Evolutionary conservation across 2,888 invertebrate genomes (phyloP).

Genomic region (Scrobipalpa atriplicella): DNA sequence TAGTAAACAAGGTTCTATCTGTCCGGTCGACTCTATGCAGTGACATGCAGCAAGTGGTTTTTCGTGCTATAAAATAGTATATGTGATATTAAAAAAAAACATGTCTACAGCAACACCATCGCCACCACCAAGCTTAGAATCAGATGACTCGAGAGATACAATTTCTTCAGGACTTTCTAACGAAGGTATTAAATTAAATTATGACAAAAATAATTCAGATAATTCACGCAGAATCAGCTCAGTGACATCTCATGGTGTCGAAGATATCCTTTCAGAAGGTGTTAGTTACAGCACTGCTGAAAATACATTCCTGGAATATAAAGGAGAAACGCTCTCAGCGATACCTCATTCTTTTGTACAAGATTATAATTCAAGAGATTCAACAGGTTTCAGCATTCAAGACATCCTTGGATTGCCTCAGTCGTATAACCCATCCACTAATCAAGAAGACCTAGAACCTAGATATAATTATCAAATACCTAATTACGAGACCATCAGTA

Average conservation of each 20-base stretch:
- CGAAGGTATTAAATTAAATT: constrained; percentile 45
- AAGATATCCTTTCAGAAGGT: constrained; percentile 69
- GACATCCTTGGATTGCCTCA: constrained; percentile 76
- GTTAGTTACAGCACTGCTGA: constrained; percentile 54
- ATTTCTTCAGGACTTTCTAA: constrained; percentile 58
- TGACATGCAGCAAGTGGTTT: constrained; percentile 42
- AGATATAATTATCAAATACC: constrained; percentile 69
- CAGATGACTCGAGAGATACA: constrained; percentile 61
- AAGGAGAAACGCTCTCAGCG: constrained; percentile 60
- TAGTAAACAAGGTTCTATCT: constrained; percentile 73
- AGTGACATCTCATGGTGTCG: constrained; percentile 69
- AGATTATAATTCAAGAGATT: constrained; percentile 78
- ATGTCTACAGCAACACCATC: constrained; percentile 66
- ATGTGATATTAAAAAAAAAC: constrained; percentile 31
- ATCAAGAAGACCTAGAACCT: constrained; percentile 58
- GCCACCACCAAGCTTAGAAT: constrained; percentile 61
- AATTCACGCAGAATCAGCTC: constrained; percentile 42
- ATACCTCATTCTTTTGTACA: constrained; percentile 64
- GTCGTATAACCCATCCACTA: constrained; percentile 52
- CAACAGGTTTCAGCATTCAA: constrained; percentile 76
- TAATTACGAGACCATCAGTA: constrained; percentile 70
- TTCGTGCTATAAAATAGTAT: constrained; percentile 12
- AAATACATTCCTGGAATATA: constrained; percentile 58
- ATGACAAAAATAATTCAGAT: constrained; percentile 40
- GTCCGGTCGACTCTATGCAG: constrained; percentile 64